Evolutionary conservation across 2,113 vertebrate genomes (phyloP), one percentile per base, ranked within the genome.

Genomic region (Egretta garzetta): DNA sequence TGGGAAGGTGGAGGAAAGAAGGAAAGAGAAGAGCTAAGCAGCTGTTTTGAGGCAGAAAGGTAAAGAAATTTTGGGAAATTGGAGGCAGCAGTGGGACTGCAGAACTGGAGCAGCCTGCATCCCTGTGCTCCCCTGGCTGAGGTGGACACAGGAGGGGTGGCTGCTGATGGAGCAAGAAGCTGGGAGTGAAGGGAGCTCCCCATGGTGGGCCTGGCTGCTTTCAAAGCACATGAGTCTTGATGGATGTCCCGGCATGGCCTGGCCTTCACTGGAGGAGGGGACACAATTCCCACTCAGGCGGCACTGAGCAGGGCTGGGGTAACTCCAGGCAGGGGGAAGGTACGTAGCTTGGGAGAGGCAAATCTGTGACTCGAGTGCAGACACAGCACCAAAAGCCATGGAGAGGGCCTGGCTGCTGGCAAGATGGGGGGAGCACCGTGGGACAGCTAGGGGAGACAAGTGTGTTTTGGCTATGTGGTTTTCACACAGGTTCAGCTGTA

Each of bases 141-240:
- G 19, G 14, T 35, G 28, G 53, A 33, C 33, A 17, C 2, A 18
- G 33, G 35, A 55, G 26, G 18, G 43, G 6, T 33, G 63, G 24
- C 37, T 53, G 72, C 32, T 75, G 52, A 5, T n/a, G 37, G 50
- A 79, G 52, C 14, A 30, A 23, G 26, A 20, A 86, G 71, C 45
- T 71, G 60, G 8, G 19, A 23, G 22, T 37, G 35, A 47, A n/a
- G 45, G 18, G n/a, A 50, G 49, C 12, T 50, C 27, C 24, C 39
- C 0, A 7, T 33, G 17, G n/a, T 0, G 1, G 43, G 19, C 50
- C 64, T 32, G 86, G 64, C 70, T 56, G 35, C 53, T 79, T 41
- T 73, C 53, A 2, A 37, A 37, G 63, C 26, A 30, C 3, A 0
- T 5, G 4, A 18, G 11, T 43, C 37, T 39, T 0, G 0, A 3